phyloP scores from a whole-genome alignment of 30 jellyfish, hydroid and myxozoan species.

The Cassiopea xamachana region DNA sequence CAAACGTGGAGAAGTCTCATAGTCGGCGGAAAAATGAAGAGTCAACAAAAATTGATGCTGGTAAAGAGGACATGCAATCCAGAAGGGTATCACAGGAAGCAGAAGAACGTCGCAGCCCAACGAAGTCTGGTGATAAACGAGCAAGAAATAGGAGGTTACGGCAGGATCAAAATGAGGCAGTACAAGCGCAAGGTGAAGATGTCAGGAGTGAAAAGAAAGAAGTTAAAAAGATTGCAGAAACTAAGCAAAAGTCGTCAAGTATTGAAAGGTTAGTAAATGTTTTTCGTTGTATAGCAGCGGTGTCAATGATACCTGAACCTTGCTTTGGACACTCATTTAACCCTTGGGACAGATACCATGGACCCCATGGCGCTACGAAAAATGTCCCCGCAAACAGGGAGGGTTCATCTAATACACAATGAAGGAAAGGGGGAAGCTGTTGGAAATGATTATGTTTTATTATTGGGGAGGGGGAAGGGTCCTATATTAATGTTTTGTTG shows the following conservation, averaged over 20 bases:
- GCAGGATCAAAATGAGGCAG: slow-evolving; percentile 66
- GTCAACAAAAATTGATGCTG: not conserved
- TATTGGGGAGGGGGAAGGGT: too few relatives aligned
- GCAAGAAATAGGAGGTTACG: slow-evolving; percentile 73
- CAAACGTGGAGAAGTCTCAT: slow-evolving; percentile 47
- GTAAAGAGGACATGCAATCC: not conserved
- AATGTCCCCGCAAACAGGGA: too few relatives aligned
- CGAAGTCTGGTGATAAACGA: slow-evolving; percentile 64
- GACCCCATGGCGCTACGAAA: too few relatives aligned
- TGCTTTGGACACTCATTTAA: too few relatives aligned
- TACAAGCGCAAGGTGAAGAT: slow-evolving; percentile 39
- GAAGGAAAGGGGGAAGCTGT: too few relatives aligned
- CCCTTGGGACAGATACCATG: too few relatives aligned
- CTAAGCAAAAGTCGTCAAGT: slow-evolving; percentile 53
- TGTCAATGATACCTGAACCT: too few relatives aligned
- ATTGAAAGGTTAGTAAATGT: slow-evolving; percentile 21
- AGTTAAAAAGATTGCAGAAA: slow-evolving; percentile 18
- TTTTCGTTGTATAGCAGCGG: not conserved
- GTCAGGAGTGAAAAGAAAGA: slow-evolving; percentile 25
- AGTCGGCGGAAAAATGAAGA: slow-evolving; percentile 54
- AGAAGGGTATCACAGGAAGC: slow-evolving; percentile 4
- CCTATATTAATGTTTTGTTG: too few relatives aligned
- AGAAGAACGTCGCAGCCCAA: slow-evolving; percentile 40
- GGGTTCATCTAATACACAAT: too few relatives aligned
- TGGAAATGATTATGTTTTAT: too few relatives aligned